Conservation (phyloP, 2,113 vertebrate genomes). For the Ivindomyrus marchei region DNA sequence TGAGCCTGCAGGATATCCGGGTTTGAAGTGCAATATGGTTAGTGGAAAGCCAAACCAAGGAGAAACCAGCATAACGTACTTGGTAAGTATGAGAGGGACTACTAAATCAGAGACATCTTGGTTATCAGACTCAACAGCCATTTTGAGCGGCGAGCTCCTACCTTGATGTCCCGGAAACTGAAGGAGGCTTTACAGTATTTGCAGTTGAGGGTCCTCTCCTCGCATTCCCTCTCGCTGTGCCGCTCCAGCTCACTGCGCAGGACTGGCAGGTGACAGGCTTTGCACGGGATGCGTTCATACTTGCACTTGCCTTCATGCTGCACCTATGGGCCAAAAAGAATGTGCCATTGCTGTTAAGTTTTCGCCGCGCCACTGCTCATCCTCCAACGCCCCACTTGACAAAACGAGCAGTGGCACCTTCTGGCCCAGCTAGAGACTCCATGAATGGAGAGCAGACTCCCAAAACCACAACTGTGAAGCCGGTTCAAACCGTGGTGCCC, state of each 20-base stretch:
- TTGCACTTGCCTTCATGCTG: conserved; percentile 62
- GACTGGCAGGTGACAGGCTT: conserved; percentile 51
- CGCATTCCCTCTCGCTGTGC: conserved; percentile 65
- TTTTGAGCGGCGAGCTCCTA: conserved; percentile 20
- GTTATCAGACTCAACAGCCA: neutral
- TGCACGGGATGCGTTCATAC: conserved; percentile 52
- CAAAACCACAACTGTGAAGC: neutral
- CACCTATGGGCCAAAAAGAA: conserved; percentile 35
- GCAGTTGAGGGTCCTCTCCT: conserved; percentile 63
- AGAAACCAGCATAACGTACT: neutral
- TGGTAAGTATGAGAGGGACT: neutral
- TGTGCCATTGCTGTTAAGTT: neutral
- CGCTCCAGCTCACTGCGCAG: conserved; percentile 54
- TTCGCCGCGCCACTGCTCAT: neutral
- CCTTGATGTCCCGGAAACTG: conserved; percentile 59
- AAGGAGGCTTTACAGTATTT: conserved; percentile 62
- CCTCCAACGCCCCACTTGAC: neutral
- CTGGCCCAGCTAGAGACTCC: neutral
- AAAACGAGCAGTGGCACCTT: neutral
- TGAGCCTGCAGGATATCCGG: conserved; percentile 64
- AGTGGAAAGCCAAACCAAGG: neutral
- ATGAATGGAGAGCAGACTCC: neutral
- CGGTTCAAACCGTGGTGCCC: neutral
- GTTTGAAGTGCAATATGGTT: neutral
- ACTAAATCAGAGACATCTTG: neutral